A percentile compares a stretch with the other conserved stretches of the same genome.
Evolutionary conservation across 2,797 vertebrate genomes (phyloP).

Genomic region (Capromys pilorides): DNA sequence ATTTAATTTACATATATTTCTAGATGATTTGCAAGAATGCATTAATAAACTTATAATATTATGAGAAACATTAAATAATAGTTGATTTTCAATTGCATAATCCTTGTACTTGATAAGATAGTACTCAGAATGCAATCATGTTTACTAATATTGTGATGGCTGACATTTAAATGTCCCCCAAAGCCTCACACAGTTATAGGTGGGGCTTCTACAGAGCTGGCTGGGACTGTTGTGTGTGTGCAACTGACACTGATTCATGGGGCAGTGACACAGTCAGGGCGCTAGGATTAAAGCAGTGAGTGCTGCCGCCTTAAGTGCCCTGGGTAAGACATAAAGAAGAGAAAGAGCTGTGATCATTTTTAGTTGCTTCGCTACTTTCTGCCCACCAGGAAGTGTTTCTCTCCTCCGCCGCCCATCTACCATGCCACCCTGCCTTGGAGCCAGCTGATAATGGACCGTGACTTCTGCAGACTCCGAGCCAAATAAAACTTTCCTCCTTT

Average conservation of each 20-base stretch:
- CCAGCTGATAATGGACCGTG: not conserved
- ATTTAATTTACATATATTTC: constrained; percentile 36
- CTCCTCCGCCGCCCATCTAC: no score
- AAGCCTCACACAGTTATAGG: not conserved
- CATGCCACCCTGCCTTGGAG: not conserved
- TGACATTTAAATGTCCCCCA: not conserved
- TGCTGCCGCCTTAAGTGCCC: not conserved
- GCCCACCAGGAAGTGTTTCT: not conserved
- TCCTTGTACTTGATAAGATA: not conserved
- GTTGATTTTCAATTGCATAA: not conserved
- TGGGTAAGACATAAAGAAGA: not conserved
- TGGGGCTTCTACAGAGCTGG: not conserved
- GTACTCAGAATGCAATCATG: not conserved
- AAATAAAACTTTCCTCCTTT: not conserved
- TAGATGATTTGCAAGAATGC: not conserved
- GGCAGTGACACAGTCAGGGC: no score
- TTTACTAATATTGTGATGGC: not conserved
- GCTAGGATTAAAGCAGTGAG: not conserved
- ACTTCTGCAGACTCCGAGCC: not conserved
- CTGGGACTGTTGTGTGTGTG: not conserved
- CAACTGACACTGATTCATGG: not conserved
- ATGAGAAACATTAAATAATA: constrained; percentile 14
- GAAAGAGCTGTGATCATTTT: not conserved
- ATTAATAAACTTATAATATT: not conserved
- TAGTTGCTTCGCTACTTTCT: not conserved